Percentiles rank a stretch among this genome's conserved stretches.
Conservation (phyloP, 2,113 vertebrate species). For the Microcebus jonahi region DNA sequence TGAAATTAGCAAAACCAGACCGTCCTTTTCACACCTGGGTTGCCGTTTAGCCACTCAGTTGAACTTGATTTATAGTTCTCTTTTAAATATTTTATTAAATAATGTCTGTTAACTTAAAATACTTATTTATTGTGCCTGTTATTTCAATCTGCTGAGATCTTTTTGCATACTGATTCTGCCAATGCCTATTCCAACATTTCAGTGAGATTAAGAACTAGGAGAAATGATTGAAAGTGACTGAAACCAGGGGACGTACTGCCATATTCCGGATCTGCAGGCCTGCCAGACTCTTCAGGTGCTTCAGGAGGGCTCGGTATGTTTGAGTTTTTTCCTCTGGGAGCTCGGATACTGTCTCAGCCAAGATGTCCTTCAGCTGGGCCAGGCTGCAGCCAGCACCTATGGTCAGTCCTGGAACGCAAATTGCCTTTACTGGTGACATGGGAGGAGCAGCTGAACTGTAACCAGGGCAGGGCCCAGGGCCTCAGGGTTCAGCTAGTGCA, state of each 20-base stretch:
- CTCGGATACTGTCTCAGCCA: conserved; percentile 81
- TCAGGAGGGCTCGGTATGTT: conserved; percentile 85
- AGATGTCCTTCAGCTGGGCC: conserved; percentile 82
- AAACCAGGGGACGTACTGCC: conserved; percentile 81
- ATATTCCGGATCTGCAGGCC: conserved; percentile 91
- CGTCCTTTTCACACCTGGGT: background rate
- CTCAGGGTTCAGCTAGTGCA: background rate
- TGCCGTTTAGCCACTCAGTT: background rate
- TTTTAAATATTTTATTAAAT: background rate
- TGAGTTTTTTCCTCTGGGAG: conserved; percentile 85
- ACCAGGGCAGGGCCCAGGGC: background rate
- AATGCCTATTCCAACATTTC: background rate
- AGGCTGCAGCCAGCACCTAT: conserved; percentile 89
- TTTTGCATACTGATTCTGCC: background rate
- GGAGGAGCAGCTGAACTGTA: background rate
- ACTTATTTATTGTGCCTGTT: background rate
- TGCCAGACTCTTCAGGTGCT: conserved; percentile 87
- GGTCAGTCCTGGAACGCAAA: conserved; percentile 86
- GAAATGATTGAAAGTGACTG: fast-evolving
- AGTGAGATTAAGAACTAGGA: background rate
- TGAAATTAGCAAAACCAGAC: background rate
- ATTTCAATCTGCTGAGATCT: background rate
- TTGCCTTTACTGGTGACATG: background rate
- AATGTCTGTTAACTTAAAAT: background rate
- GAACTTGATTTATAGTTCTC: background rate